A percentile compares a stretch with the other conserved stretches of the same genome.
phyloP scores from a whole-genome alignment of 2,888 invertebrate genomes.

The Hoplodrina blanda region DNA sequence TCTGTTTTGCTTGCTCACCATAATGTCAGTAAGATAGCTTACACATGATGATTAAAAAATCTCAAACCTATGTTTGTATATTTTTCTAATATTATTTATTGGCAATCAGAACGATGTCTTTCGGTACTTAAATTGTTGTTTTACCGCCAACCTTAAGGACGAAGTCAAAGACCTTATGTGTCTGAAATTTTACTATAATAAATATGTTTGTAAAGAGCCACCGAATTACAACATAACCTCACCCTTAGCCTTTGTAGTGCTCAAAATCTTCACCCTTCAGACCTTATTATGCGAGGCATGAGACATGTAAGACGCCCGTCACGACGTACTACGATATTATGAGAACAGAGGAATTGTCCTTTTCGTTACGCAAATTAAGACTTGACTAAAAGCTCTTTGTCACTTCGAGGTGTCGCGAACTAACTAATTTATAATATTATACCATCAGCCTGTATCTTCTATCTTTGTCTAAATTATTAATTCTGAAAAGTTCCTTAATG shows the following conservation, averaged over 20 bases:
- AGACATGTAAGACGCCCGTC: constrained; percentile 29
- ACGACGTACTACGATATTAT: constrained; percentile 23
- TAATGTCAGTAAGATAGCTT: too few relatives aligned
- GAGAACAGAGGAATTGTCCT: constrained; percentile 46
- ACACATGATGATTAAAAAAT: too few relatives aligned
- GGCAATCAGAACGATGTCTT: background rate
- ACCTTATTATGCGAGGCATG: constrained; percentile 28
- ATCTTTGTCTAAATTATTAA: constrained; percentile 5
- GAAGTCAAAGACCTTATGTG: background rate
- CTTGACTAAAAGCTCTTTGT: constrained; percentile 28
- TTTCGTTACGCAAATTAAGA: constrained; percentile 48
- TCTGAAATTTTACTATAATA: constrained; percentile 16
- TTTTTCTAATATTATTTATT: background rate
- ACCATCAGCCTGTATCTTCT: background rate
- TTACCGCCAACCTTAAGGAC: background rate
- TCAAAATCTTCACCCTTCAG: constrained; percentile 32
- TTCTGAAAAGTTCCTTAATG: background rate
- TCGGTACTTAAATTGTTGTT: background rate
- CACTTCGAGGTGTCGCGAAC: constrained; percentile 6
- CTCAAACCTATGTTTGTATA: background rate
- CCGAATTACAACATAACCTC: constrained; percentile 25
- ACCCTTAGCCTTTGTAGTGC: constrained; percentile 21
- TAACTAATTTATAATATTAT: constrained; percentile 17
- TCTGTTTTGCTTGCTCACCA: too few relatives aligned
- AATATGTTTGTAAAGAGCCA: constrained; percentile 22